Conservation (phyloP, 2,888 invertebrate genomes). For the Ectobius pallidus region DNA sequence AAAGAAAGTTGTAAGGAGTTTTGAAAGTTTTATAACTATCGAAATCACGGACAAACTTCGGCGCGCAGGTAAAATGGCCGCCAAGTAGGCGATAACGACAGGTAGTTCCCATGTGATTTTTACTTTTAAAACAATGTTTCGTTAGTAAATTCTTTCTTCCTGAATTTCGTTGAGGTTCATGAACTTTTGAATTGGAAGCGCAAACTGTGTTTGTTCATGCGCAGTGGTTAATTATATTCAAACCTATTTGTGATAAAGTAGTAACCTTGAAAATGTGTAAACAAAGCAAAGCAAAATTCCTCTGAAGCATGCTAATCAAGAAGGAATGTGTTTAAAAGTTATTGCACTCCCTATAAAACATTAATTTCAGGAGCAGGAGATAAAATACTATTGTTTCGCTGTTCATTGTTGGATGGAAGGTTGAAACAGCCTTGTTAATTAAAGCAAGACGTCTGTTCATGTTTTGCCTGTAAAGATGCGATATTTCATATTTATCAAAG, state of each 20-base stretch:
- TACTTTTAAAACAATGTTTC: not conserved
- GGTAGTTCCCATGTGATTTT: conserved; percentile 26
- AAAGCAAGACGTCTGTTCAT: too few relatives aligned
- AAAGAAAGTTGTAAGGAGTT: not conserved
- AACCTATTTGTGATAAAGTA: not conserved
- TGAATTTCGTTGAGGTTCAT: not conserved
- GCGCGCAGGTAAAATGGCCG: conserved; percentile 27
- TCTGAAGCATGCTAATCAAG: not conserved
- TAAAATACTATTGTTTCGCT: too few relatives aligned
- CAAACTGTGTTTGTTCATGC: not conserved
- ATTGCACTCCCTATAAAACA: too few relatives aligned
- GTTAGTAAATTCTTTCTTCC: not conserved
- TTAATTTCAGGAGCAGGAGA: too few relatives aligned
- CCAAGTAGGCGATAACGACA: conserved; percentile 16
- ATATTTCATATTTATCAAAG: too few relatives aligned
- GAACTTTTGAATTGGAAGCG: too few relatives aligned
- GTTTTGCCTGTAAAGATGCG: too few relatives aligned
- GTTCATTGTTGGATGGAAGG: too few relatives aligned
- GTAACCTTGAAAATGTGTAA: conserved; percentile 24
- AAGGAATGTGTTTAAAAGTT: not conserved
- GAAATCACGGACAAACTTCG: conserved; percentile 16
- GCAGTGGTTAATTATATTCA: not conserved
- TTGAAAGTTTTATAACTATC: not conserved
- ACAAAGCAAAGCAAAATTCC: conserved; percentile 11
- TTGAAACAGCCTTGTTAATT: too few relatives aligned